phyloP scores from a whole-genome alignment of 2,888 invertebrate genomes.

The Gymnosoma rotundatum region DNA sequence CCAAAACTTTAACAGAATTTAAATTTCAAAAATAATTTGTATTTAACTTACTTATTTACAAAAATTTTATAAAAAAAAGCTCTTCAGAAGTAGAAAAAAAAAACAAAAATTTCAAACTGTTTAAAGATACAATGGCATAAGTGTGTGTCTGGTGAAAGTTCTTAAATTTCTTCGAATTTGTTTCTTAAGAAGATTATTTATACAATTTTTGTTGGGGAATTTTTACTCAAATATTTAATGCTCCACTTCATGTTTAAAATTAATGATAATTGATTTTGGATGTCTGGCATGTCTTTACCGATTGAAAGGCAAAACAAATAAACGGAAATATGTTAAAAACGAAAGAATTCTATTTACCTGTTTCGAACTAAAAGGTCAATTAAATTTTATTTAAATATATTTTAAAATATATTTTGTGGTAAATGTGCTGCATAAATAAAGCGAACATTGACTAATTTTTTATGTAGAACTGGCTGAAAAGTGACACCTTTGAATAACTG shows the following conservation, averaged over 20 bases:
- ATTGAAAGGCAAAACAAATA: no score
- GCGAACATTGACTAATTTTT: no score
- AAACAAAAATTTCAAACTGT: conserved; percentile 28
- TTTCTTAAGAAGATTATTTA: conserved; percentile 37
- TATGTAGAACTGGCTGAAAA: no score
- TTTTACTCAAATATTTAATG: conserved; percentile 5
- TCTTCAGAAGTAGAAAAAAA: conserved; percentile 12
- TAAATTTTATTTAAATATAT: no score
- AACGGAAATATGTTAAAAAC: no score
- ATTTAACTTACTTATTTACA: conserved; percentile 13
- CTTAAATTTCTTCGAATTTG: conserved; percentile 26
- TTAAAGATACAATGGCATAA: conserved; percentile 62
- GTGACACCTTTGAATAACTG: no score
- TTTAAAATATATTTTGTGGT: no score
- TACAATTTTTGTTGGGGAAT: neutral
- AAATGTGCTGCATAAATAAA: no score
- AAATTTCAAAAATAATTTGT: conserved; percentile 56
- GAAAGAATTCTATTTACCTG: no score
- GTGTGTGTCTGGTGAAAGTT: conserved; percentile 61
- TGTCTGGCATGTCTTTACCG: conserved; percentile 28
- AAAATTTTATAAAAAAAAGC: conserved; percentile 51
- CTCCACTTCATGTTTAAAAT: conserved; percentile 2
- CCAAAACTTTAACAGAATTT: conserved; percentile 48
- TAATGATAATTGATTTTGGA: conserved; percentile 44
- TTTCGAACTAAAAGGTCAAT: no score